Conservation (phyloP, 2,113 vertebrate species). For the Callaeas wilsoni region DNA sequence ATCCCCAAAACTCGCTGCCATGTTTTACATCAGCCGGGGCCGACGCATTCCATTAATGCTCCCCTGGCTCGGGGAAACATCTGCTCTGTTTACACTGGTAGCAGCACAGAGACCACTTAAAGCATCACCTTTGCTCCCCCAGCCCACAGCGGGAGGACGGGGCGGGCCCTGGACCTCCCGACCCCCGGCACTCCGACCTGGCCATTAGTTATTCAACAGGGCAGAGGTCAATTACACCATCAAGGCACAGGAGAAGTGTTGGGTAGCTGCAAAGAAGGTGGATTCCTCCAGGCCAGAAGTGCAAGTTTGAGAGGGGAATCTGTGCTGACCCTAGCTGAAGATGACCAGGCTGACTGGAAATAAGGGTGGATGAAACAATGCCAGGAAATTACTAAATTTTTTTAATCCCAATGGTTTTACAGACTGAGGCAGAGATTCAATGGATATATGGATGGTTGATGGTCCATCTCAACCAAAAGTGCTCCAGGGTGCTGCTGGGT, state of each 20-base stretch:
- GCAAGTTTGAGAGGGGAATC: background rate
- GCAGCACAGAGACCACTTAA: constrained; percentile 12
- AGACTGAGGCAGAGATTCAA: background rate
- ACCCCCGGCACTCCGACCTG: background rate
- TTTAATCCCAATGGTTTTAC: background rate
- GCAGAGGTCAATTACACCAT: background rate
- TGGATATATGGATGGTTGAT: background rate
- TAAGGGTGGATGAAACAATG: background rate
- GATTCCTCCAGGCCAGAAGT: background rate
- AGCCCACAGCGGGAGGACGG: accelerated
- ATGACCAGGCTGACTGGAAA: background rate
- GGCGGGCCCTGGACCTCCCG: background rate
- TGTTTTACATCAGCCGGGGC: background rate
- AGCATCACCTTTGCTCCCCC: constrained; percentile 1
- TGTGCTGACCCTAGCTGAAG: background rate
- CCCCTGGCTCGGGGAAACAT: background rate
- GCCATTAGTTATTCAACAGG: background rate
- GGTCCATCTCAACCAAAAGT: background rate
- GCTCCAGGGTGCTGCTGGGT: background rate
- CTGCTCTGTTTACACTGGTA: constrained; percentile 18
- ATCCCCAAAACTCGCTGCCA: constrained; percentile 22
- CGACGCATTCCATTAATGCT: background rate
- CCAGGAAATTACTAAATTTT: background rate
- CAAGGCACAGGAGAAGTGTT: background rate
- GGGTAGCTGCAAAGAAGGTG: background rate